Base-by-base conservation (phyloP, 1,140 invertebrate species). In the Solenopsis invicta region DNA sequence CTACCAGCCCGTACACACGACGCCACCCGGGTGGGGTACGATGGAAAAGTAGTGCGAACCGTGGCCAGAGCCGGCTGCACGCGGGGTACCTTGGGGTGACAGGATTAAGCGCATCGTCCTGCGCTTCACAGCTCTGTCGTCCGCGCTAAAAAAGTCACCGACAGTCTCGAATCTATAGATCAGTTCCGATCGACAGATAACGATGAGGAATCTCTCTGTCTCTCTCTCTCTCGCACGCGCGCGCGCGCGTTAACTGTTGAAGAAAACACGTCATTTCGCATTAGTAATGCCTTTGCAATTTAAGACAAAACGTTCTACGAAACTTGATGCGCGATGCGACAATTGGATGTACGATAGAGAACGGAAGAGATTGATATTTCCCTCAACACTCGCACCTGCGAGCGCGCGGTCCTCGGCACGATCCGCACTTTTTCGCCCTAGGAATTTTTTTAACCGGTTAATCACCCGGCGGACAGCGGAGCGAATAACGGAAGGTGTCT, bases 11-110 rank as follows among this genome's bases (percentile, higher is more conserved):
- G 88, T 91, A 88, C 66, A 87, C 80, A 86, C 66, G 80, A 59
- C 52, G 29, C 45, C 45, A 8, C 64, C 16, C 29, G 41, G 80
- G 91, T 90, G 91, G 90, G 90, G 88, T 87, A 88, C 82, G 80
- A 77, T 82, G 90, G 90, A 91, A 92, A 93, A 94, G 90, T 91
- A 86, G 87, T 88, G 87, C 90, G 48, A 8, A 48, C 85, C 80
- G 85, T 85, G 41, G 86, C 93, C 29, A 91, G 89, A 87, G 81
- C 59, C 87, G 86, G 77, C 71, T 82, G 61, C 37, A 76, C 50
- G 29, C 48, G 54, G 50, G 88, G 88, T n/a, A 84, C 76, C 3
- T 8, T 8, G 41, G 41, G 80, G 52, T n/a, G 41, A 82, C 41
- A 10, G 21, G 2, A 41, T 41, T 6, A 41, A 41, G 41, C 41